Evolutionary conservation across 2,113 vertebrate genomes (phyloP).

Genomic region (Gnathonemus longibarbis): DNA sequence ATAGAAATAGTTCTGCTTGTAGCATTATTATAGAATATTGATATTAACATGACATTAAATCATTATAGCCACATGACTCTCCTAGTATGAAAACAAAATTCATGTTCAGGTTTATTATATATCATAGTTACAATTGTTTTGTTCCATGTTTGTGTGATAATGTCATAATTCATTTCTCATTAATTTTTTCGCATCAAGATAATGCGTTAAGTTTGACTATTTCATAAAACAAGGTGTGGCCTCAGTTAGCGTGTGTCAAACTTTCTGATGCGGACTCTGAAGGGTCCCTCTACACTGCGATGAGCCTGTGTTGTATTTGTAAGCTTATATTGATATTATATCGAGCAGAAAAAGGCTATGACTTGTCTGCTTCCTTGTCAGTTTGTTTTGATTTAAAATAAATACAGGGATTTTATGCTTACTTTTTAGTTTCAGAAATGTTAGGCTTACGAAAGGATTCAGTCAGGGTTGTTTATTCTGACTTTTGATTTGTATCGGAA

Average conservation of each 20-base stretch:
- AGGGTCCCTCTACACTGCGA: background rate
- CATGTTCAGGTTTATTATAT: background rate
- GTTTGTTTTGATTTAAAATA: background rate
- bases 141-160: background rate
- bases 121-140: background rate
- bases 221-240: background rate
- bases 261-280: background rate
- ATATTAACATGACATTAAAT: background rate
- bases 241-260: background rate
- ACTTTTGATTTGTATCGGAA: background rate
- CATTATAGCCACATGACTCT: background rate
- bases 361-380: background rate
- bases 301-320: background rate
- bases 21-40: background rate
- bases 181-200: background rate
- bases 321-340: background rate
- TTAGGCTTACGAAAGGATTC: background rate
- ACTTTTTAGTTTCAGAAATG: background rate
- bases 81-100: background rate
- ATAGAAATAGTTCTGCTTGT: background rate
- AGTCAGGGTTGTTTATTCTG: background rate
- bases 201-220: background rate
- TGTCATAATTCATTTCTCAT: background rate
- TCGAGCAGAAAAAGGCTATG: background rate
- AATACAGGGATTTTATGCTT: background rate